Percentiles rank a stretch among this genome's conserved stretches.
Conservation (phyloP, 2,888 invertebrate species). For the Loripinus fragilis region DNA sequence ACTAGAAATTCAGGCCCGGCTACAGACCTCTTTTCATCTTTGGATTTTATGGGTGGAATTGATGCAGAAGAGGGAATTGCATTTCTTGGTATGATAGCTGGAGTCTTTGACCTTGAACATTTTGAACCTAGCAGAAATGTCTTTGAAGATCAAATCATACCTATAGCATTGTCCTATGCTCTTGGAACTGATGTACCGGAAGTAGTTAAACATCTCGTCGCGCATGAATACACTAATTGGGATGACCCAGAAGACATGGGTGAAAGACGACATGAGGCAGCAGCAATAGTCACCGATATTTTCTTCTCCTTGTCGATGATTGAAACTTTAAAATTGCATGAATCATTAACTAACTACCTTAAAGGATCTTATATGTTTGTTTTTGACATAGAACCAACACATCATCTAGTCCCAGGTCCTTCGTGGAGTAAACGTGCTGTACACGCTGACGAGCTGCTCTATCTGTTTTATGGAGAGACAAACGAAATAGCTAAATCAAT, state of each 20-base stretch:
- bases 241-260: no score
- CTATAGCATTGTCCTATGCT: background rate
- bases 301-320: background rate
- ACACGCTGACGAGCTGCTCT: background rate
- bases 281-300: background rate
- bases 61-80: background rate
- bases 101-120: background rate
- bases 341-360: background rate
- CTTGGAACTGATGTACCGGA: background rate
- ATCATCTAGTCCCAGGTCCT: background rate
- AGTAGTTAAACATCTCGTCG: background rate
- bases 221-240: background rate
- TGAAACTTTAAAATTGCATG: background rate
- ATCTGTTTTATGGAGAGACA: background rate
- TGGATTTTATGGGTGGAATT: background rate
- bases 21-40: background rate
- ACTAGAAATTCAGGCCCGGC: background rate
- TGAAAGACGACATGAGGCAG: background rate
- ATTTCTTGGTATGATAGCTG: background rate
- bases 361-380: background rate
- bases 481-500: background rate
- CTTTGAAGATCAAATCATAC: background rate
- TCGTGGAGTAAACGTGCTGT: background rate
- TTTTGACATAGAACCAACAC: background rate
- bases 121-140: background rate